Evolutionary conservation across 2,797 vertebrate genomes (phyloP).

Genomic region (Thalassophryne amazonica): DNA sequence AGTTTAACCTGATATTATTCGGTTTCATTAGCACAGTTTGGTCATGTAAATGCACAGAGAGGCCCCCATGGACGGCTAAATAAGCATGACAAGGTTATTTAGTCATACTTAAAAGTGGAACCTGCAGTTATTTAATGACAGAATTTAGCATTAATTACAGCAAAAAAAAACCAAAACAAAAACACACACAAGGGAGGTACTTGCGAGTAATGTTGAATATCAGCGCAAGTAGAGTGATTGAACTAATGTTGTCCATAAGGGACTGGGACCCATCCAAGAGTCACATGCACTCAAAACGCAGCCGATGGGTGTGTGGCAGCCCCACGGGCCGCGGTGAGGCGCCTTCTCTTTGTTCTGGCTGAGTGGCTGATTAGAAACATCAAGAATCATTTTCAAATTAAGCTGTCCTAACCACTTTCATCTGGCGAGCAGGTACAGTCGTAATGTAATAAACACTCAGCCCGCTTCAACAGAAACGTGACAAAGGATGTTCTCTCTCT

Average conservation of each 20-base stretch:
- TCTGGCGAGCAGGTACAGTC: slow-evolving; percentile 76
- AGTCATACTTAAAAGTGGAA: slow-evolving; percentile 33
- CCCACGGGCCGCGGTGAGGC: slow-evolving; percentile 47
- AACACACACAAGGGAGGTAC: slow-evolving; percentile 4
- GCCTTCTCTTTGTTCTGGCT: slow-evolving; percentile 69
- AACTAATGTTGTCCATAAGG: slow-evolving; percentile 33
- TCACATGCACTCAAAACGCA: slow-evolving; percentile 1
- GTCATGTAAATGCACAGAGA: slow-evolving; percentile 32
- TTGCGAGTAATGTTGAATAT: slow-evolving; percentile 26
- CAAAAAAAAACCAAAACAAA: slow-evolving; percentile 17
- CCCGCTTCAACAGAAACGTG: slow-evolving; percentile 39
- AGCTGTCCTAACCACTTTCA: slow-evolving; percentile 74
- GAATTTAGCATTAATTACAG: slow-evolving; percentile 49
- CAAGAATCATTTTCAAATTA: slow-evolving; percentile 73
- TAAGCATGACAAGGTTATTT: slow-evolving; percentile 23
- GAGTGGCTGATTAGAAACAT: slow-evolving; percentile 78
- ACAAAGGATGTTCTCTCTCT: slow-evolving; percentile 34
- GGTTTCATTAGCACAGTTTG: slow-evolving; percentile 37
- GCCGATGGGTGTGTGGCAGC: slow-evolving; percentile 3
- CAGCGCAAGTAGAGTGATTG: slow-evolving; percentile 25
- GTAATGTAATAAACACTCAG: slow-evolving; percentile 69
- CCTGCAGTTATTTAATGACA: slow-evolving; percentile 35
- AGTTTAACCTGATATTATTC: slow-evolving; percentile 40
- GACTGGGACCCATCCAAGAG: slow-evolving; percentile 35
- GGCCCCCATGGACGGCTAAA: slow-evolving; percentile 12